A percentile compares a stretch with the other conserved stretches of the same genome.
Conservation (phyloP, 2,113 vertebrate genomes). For the Oophaga pumilio region DNA sequence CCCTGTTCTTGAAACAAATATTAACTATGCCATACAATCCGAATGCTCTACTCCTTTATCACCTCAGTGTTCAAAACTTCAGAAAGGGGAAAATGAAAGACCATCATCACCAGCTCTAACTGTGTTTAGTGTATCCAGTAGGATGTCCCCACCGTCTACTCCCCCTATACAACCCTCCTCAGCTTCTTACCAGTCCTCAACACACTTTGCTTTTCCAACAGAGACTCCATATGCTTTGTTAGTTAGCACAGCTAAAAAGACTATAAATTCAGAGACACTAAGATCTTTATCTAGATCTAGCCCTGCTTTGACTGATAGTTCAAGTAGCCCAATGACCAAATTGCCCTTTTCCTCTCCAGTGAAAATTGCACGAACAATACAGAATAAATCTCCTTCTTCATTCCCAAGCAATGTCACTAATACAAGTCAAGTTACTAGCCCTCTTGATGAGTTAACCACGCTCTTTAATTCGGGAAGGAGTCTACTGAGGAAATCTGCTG, state of each 20-base stretch:
- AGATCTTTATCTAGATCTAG: constrained; percentile 71
- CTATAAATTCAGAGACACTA: constrained; percentile 71
- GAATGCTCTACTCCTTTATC: constrained; percentile 85
- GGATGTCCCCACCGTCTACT: constrained; percentile 83
- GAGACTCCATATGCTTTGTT: constrained; percentile 74
- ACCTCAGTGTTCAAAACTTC: constrained; percentile 81
- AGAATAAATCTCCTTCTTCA: constrained; percentile 78
- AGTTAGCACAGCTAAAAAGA: constrained; percentile 70
- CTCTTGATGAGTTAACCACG: constrained; percentile 91
- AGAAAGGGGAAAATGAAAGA: constrained; percentile 72
- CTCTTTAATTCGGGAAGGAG: constrained; percentile 91
- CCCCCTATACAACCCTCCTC: constrained; percentile 76
- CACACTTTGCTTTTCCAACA: constrained; percentile 84
- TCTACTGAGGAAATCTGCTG: constrained; percentile 86
- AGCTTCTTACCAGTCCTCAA: constrained; percentile 75
- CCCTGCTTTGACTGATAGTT: constrained; percentile 72
- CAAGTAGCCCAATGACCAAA: constrained; percentile 69
- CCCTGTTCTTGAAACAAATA: constrained; percentile 89
- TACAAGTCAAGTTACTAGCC: constrained; percentile 84
- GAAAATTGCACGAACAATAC: constrained; percentile 79
- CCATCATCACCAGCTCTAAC: constrained; percentile 81
- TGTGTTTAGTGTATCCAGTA: constrained; percentile 76
- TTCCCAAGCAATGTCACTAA: constrained; percentile 84
- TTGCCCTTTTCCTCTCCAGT: constrained; percentile 77
- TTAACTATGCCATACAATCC: constrained; percentile 82